Conservation (phyloP, 2,113 vertebrate genomes). For the Microtus oregoni region DNA sequence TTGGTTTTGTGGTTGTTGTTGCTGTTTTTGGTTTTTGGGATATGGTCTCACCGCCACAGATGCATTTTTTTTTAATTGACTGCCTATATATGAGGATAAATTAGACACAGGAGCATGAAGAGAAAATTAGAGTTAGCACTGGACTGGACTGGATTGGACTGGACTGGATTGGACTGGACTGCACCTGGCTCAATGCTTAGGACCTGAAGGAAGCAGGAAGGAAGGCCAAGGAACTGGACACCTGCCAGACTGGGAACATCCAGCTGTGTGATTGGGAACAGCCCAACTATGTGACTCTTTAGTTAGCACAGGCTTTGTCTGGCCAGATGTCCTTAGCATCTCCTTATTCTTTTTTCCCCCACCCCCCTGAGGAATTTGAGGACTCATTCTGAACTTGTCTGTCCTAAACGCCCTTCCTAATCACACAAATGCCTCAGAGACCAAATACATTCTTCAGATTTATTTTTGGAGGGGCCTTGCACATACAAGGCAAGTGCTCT, state of each 20-base stretch:
- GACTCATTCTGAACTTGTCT: constrained; percentile 62
- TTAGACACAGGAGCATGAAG: not conserved
- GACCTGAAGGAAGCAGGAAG: constrained; percentile 63
- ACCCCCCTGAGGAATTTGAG: constrained; percentile 29
- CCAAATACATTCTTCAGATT: not conserved
- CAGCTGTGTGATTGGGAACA: constrained; percentile 30
- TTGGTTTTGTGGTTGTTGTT: not conserved
- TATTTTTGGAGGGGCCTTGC: not conserved
- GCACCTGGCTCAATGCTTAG: constrained; percentile 47
- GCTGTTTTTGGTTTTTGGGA: not conserved
- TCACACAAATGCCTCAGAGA: not conserved
- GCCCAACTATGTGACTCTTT: not conserved
- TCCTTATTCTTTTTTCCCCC: constrained; percentile 8
- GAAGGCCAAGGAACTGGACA: constrained; percentile 46
- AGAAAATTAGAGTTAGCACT: not conserved
- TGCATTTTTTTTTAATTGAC: constrained; percentile 39
- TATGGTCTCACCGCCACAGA: not conserved
- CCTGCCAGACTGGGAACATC: constrained; percentile 32
- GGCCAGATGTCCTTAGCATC: constrained; percentile 60
- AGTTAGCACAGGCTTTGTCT: constrained; percentile 52
- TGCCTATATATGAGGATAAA: not conserved
- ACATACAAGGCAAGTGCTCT: not conserved
- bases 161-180: not conserved
- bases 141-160: too few relatives aligned
- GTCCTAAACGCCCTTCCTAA: not conserved